A percentile compares a stretch with the other conserved stretches of the same genome.
These are phyloP conservation scores for Cyphomyrus plagiostoma DNA, from an alignment of 2,113 vertebrate genomes.

Conservation along the genomic window DNA sequence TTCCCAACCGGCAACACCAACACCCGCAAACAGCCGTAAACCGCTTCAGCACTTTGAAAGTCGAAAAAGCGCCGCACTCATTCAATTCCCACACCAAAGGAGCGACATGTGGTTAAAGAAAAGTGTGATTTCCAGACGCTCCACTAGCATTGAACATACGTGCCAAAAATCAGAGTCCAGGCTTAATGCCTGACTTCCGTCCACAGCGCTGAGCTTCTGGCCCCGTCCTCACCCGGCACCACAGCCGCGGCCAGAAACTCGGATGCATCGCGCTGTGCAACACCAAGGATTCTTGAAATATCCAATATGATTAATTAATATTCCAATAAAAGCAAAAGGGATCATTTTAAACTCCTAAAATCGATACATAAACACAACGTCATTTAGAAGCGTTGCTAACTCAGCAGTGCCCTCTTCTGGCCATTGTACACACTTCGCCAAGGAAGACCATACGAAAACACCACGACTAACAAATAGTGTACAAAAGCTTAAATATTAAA, in stretches of 20 bases:
- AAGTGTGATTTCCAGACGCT: neutral
- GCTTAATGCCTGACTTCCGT: neutral
- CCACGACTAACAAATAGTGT: neutral
- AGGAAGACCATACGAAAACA: neutral
- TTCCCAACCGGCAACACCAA: constrained; percentile 1
- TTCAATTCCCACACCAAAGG: neutral
- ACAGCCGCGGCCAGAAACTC: neutral
- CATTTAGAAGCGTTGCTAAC: neutral
- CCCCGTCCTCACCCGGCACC: too few relatives aligned
- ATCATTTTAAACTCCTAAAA: neutral
- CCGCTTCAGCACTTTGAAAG: neutral
- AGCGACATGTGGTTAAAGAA: neutral
- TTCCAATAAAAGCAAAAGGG: neutral
- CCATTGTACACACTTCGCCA: neutral
- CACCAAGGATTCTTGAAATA: neutral
- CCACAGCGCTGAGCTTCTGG: neutral
- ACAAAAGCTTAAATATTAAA: neutral
- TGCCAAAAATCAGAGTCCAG: neutral
- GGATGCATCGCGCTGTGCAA: neutral
- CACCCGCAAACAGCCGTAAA: neutral
- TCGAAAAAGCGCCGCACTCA: neutral
- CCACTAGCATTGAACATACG: neutral
- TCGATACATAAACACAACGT: neutral
- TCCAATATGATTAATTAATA: neutral
- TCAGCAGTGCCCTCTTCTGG: constrained; percentile 17